phyloP scores from a whole-genome alignment of 1,140 invertebrate genomes.

The Cydia amplana region DNA sequence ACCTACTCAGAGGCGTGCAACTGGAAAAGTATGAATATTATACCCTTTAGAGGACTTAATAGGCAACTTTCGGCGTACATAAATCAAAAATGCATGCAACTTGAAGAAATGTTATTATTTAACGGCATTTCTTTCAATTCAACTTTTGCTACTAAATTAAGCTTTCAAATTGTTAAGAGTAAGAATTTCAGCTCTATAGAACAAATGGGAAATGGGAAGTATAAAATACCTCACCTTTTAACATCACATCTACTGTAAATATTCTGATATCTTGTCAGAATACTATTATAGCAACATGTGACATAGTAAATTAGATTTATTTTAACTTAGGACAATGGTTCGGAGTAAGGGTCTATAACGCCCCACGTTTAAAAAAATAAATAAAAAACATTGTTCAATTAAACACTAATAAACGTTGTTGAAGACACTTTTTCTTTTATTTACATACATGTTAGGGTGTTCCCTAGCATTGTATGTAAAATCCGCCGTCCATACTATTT shows the following conservation, averaged over 20 bases:
- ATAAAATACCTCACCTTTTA: not conserved
- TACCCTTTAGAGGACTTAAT: too few species aligned
- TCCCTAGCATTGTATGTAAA: too few species aligned
- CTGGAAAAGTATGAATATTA: too few species aligned
- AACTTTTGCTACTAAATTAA: too few species aligned
- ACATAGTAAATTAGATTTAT: conserved; percentile 40
- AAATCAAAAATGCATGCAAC: too few species aligned
- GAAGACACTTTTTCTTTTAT: conserved; percentile 40
- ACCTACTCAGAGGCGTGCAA: not conserved
- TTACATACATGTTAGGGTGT: conserved; percentile 15
- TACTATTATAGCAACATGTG: conserved; percentile 33
- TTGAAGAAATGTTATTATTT: too few species aligned
- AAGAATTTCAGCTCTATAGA: not conserved
- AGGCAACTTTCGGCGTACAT: too few species aligned
- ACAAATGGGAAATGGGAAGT: not conserved
- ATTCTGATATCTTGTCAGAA: conserved; percentile 31
- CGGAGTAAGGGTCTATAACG: conserved; percentile 41
- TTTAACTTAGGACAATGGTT: conserved; percentile 41
- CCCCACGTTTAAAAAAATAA: conserved; percentile 33
- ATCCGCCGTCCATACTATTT: too few species aligned
- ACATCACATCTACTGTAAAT: conserved; percentile 10
- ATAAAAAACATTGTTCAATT: conserved; percentile 37
- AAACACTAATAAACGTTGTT: conserved; percentile 46
- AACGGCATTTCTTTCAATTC: too few species aligned
- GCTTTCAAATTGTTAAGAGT: not conserved